A percentile compares a stretch with the other conserved stretches of the same genome.
These are phyloP conservation scores for Ephestia elutella DNA, from an alignment of 1,140 invertebrate species.

Conservation along the genomic window DNA sequence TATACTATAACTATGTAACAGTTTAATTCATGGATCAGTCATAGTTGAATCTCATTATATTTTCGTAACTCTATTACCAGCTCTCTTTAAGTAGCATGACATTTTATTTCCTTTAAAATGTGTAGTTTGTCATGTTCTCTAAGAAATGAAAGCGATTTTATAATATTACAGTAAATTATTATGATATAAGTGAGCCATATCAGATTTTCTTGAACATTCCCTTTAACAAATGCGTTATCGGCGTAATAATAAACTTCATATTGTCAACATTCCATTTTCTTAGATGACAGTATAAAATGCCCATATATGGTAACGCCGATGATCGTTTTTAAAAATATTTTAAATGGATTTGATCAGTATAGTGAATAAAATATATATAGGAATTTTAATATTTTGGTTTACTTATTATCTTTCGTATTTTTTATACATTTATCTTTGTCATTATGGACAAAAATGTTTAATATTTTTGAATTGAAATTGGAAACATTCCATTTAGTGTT, in stretches of 20 bases:
- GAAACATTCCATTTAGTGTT: background rate
- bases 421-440: background rate
- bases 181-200: background rate
- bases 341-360: slow-evolving; percentile 2
- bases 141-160: background rate
- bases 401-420: background rate
- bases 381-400: background rate
- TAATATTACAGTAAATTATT: background rate
- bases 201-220: background rate
- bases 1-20: no score
- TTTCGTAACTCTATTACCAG: background rate
- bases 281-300: background rate
- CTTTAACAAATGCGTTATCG: background rate
- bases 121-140: background rate
- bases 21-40: background rate
- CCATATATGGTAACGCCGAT: background rate
- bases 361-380: background rate
- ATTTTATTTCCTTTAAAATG: background rate
- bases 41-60: background rate
- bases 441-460: background rate
- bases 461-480: background rate
- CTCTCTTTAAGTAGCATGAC: background rate
- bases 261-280: background rate
- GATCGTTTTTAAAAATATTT: background rate
- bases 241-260: background rate